A percentile compares a stretch with the other conserved stretches of the same genome.
These are phyloP conservation scores for Tringa solitaria DNA, from an alignment of 2,113 vertebrate genomes.

Conservation along the genomic window DNA sequence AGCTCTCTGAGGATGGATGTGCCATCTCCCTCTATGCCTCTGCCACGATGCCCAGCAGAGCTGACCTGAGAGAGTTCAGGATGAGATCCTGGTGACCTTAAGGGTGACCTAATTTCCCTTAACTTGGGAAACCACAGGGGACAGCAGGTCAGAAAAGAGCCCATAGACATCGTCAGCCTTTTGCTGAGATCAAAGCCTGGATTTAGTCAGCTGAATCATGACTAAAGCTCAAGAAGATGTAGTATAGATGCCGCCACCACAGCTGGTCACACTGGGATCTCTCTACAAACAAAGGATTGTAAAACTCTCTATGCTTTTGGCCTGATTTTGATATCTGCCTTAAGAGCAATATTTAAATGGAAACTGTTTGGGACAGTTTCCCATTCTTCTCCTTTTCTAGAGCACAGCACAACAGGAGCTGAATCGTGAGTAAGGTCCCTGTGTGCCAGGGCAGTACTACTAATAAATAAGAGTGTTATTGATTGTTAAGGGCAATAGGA, in stretches of 20 bases:
- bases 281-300: background rate
- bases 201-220: background rate
- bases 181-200: background rate
- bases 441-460: background rate
- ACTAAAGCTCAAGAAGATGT: background rate
- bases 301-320: background rate
- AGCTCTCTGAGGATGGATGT: background rate
- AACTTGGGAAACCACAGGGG: background rate
- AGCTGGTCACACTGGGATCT: background rate
- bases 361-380: background rate
- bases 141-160: background rate
- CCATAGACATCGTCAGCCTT: rapidly evolving
- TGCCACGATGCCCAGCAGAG: background rate
- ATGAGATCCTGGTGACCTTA: background rate
- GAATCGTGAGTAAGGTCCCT: background rate
- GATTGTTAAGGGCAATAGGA: background rate
- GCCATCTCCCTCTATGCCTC: background rate
- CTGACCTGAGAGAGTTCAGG: background rate
- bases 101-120: background rate
- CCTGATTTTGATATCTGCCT: background rate
- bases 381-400: background rate
- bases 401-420: background rate
- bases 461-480: too few species aligned
- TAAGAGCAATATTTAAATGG: background rate
- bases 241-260: background rate